Evolutionary conservation across 2,113 vertebrate species (phyloP), one percentile per base, ranked within the genome.

Genomic region (Saguinus midas): DNA sequence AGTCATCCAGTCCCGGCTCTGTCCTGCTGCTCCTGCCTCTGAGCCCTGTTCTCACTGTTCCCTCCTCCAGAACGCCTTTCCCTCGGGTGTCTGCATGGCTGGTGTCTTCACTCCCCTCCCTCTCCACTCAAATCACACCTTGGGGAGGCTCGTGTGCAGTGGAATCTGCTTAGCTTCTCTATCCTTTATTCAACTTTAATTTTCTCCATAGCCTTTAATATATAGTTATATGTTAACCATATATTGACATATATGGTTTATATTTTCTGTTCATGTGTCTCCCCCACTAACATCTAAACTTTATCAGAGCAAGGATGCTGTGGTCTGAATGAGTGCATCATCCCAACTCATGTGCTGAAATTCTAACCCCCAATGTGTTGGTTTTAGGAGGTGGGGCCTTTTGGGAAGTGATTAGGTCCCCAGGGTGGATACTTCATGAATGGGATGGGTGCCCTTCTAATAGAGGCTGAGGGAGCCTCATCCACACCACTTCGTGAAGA

Each of bases 21-120:
- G 29, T n/a, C 29, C 14, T 4, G 29, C 29, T 4, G 14, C 37
- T 8, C 17, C 40, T 8, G 16, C 48, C 55, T 78, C 87, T n/a
- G 58, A 76, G 68, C 48, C 10, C 9, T 14, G 2, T 21, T 32
- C 50, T 40, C 11, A 0, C 57, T 1, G 16, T 21, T 29, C 12
- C 12, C 11, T 25, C 35, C 73, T 68, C 16, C 40, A 1, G 21
- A 8, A 1, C 6, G 82, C 57, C n/a, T 20, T 72, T 40, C 9
- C 55, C n/a, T 64, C 81, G 13, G 1, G 6, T 8, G 4, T 9
- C 45, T 8, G 23, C 45, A 18, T 1, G 21, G 40, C 68, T 6
- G 3, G 10, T 0, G 0, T 17, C 37, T 8, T 10, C 17, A 8
- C 13, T 3, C 4, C 16, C 16, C 32, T 8, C 57, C 37, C 23